Conservation (phyloP, 2,797 vertebrate genomes). For the Coccyzus lansbergi region DNA sequence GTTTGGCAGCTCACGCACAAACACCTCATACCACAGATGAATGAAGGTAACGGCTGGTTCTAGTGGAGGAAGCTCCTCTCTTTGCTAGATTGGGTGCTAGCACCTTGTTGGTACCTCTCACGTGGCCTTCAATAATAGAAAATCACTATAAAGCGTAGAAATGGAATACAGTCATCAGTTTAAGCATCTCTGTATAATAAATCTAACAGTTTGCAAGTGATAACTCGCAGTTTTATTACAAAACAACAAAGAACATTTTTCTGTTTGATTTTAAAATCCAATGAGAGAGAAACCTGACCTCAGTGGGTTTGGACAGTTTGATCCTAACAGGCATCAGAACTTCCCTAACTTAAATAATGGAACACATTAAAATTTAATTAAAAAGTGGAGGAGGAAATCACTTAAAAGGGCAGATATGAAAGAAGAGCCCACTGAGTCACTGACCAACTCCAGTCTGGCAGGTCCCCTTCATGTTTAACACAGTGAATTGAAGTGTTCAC, state of each 20-base stretch:
- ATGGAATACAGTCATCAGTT: not conserved
- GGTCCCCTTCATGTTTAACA: not conserved
- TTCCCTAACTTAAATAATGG: not conserved
- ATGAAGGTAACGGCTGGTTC: not conserved
- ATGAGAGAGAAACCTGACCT: not conserved
- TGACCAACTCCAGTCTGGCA: not conserved
- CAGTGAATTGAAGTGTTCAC: not conserved
- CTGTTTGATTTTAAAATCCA: not conserved
- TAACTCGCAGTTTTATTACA: not conserved
- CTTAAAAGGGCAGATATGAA: not conserved
- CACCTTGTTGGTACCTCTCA: not conserved
- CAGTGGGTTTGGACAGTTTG: not conserved
- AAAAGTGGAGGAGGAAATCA: not conserved
- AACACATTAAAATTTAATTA: not conserved
- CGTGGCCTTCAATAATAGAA: not conserved
- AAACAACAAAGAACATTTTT: not conserved
- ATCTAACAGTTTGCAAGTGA: not conserved
- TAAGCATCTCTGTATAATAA: not conserved
- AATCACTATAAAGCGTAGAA: not conserved
- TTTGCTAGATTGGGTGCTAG: not conserved
- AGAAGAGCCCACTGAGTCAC: not conserved
- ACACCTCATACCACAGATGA: not conserved
- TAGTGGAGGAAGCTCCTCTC: not conserved
- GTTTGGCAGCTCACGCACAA: not conserved
- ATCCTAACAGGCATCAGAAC: not conserved